phyloP scores from a whole-genome alignment of 2,888 invertebrate genomes.

The Tetragonula carbonaria region DNA sequence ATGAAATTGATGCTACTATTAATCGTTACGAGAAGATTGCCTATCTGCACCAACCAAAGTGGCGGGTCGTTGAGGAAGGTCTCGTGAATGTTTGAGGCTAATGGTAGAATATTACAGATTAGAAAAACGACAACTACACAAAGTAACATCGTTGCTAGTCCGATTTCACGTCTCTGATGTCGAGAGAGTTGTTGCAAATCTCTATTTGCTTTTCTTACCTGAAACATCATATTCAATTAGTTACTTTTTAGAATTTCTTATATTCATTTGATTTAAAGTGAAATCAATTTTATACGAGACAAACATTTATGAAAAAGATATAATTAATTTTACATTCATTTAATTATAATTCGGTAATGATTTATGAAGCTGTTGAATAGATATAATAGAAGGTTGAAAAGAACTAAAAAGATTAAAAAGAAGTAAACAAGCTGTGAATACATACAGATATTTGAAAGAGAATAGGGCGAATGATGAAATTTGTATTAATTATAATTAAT shows the following conservation, averaged over 20 bases:
- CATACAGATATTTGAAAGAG: background rate
- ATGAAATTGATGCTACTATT: slow-evolving; percentile 99
- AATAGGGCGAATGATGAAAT: background rate
- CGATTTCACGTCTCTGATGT: slow-evolving; percentile 95
- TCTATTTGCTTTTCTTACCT: slow-evolving; percentile 94
- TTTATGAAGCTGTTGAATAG: background rate
- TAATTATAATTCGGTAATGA: background rate
- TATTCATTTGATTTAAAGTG: background rate
- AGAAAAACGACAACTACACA: slow-evolving; percentile 98
- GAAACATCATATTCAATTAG: slow-evolving; percentile 69
- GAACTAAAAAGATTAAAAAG: background rate
- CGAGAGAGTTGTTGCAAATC: slow-evolving; percentile 96
- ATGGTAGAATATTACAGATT: slow-evolving; percentile 94
- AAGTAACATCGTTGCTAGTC: slow-evolving; percentile 96
- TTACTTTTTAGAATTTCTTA: background rate
- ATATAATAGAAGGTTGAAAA: background rate
- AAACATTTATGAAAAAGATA: no score
- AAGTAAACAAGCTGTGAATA: background rate
- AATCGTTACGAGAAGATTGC: slow-evolving; percentile 97
- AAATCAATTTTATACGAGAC: background rate
- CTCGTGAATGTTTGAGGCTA: slow-evolving; percentile 94
- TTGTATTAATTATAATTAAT: background rate
- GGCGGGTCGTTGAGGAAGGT: slow-evolving; percentile 89
- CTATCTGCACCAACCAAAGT: slow-evolving; percentile 91
- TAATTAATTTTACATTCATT: background rate